phyloP scores from a whole-genome alignment of 2,797 vertebrate species.

The Sphaeramia orbicularis region DNA sequence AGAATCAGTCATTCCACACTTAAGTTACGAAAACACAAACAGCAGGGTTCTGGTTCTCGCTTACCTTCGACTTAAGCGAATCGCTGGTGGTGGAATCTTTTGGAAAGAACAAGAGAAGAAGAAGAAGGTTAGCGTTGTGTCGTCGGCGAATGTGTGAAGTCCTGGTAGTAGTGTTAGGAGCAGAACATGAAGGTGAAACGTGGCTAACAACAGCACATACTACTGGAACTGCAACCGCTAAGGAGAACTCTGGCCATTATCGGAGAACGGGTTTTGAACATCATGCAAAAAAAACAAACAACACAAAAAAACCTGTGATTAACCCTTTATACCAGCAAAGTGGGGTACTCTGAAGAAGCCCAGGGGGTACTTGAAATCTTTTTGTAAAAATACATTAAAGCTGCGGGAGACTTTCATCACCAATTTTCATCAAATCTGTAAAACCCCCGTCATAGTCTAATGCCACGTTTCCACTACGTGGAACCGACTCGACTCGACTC shows the following conservation, averaged over 20 bases:
- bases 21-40: not conserved
- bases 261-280: not conserved
- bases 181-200: not conserved
- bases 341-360: too few relatives aligned
- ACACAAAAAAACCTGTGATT: too few relatives aligned
- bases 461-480: too few relatives aligned
- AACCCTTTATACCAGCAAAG: too few relatives aligned
- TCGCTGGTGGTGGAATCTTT: constrained; percentile 91
- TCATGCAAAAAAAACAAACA: not conserved
- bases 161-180: constrained; percentile 3
- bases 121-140: constrained; percentile 5
- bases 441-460: too few relatives aligned
- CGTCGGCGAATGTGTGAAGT: not conserved
- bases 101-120: constrained; percentile 47
- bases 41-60: constrained; percentile 9
- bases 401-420: too few relatives aligned
- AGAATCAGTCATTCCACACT: not conserved
- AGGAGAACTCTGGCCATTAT: constrained; percentile 35
- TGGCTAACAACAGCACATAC: constrained; percentile 37
- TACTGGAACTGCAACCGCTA: constrained; percentile 8
- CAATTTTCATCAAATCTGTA: too few relatives aligned
- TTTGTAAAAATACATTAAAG: too few relatives aligned
- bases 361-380: too few relatives aligned
- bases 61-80: constrained; percentile 94
- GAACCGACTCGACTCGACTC: too few relatives aligned